Percentiles rank a stretch among this genome's conserved stretches.
Conservation (phyloP, 2,888 invertebrate genomes). For the Deilephila porcellus region DNA sequence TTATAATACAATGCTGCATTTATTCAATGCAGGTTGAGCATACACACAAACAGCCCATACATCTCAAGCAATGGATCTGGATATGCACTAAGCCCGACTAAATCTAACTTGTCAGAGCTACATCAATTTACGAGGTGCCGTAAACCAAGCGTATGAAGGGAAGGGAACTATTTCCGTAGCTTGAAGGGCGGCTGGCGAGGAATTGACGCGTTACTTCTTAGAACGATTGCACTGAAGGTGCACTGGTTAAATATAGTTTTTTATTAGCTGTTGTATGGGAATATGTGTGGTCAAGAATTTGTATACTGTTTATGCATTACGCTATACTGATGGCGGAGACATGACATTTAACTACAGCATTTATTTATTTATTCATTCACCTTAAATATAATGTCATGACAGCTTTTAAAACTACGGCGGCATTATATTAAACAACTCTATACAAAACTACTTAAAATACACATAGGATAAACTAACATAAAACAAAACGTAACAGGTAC, state of each 20-base stretch:
- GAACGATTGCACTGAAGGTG: slow-evolving; percentile 7
- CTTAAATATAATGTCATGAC: too few relatives aligned
- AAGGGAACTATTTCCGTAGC: slow-evolving; percentile 22
- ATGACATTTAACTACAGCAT: background rate
- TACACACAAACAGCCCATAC: background rate
- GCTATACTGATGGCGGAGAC: background rate
- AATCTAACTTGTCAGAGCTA: background rate
- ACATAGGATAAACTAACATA: too few relatives aligned
- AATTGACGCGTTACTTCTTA: slow-evolving; percentile 2
- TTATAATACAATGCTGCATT: too few relatives aligned
- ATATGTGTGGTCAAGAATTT: background rate
- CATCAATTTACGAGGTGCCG: slow-evolving; percentile 8
- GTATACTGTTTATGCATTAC: background rate
- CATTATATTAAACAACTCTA: too few relatives aligned
- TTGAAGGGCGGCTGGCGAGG: slow-evolving; percentile 3
- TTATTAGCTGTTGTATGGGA: background rate
- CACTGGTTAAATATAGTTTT: slow-evolving; percentile 1
- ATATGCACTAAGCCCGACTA: background rate
- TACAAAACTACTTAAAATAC: too few relatives aligned
- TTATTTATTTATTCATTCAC: too few relatives aligned
- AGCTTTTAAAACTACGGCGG: too few relatives aligned
- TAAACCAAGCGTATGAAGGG: slow-evolving; percentile 3
- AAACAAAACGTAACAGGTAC: too few relatives aligned
- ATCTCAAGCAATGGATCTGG: background rate
- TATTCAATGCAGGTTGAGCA: too few relatives aligned